phyloP scores from a whole-genome alignment of 2,888 invertebrate genomes.

The Mesoligia furuncula region DNA sequence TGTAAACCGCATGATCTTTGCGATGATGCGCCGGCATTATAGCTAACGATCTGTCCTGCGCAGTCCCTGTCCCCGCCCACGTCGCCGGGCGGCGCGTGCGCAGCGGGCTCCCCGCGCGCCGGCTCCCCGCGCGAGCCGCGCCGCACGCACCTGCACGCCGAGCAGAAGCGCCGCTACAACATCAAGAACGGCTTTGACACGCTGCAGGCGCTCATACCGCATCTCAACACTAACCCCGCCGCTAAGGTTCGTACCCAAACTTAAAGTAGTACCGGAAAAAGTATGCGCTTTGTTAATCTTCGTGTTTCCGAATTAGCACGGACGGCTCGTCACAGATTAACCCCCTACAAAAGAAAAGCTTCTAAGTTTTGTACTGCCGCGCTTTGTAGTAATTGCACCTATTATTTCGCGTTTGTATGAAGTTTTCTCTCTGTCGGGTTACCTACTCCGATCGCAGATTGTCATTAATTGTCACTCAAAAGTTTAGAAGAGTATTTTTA shows the following conservation, averaged over 20 bases:
- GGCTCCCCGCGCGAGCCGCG: slow-evolving; percentile 92
- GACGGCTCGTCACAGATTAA: not conserved
- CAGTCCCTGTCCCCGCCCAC: slow-evolving; percentile 89
- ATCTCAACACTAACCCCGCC: slow-evolving; percentile 96
- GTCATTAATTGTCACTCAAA: not conserved
- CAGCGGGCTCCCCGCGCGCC: slow-evolving; percentile 81
- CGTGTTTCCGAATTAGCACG: not conserved
- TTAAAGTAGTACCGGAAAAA: not conserved
- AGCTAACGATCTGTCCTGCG: not conserved
- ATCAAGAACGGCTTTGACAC: slow-evolving; percentile 99
- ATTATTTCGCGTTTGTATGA: not conserved
- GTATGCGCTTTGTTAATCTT: not conserved
- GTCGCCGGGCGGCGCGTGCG: slow-evolving; percentile 90
- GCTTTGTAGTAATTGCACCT: not conserved
- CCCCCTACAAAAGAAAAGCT: too few species aligned
- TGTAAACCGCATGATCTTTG: not conserved
- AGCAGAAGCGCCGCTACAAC: slow-evolving; percentile 98
- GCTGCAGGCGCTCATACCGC: slow-evolving; percentile 97
- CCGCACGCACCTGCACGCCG: slow-evolving; percentile 98
- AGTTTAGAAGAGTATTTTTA: not conserved
- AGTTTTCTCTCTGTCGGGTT: not conserved
- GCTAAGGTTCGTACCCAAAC: slow-evolving; percentile 91
- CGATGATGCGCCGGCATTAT: not conserved
- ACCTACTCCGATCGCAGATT: not conserved
- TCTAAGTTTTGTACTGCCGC: not conserved